Base-by-base conservation (phyloP, 1,140 invertebrate species). In the Danaus plexippus region DNA sequence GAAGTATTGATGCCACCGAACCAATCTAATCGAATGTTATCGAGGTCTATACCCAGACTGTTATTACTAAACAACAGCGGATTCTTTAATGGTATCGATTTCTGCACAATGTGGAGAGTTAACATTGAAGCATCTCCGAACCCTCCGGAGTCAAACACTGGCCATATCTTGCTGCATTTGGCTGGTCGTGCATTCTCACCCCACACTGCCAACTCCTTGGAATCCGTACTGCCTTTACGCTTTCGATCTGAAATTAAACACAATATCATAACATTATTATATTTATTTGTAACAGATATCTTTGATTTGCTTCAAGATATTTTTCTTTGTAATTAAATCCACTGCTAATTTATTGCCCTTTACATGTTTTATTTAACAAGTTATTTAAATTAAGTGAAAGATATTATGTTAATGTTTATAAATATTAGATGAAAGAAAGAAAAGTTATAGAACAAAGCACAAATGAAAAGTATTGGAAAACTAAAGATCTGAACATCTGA, bases 61-160 rank as follows among this genome's bases (percentile, higher is more conserved):
- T 58, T 8, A 7, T 67, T 48, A 3, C 49, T 52, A n/a, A 67
- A 50, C 52, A 69, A 80, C 9, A 87, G 69, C 15, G 81, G 76
- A 22, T 87, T 84, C 9, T 64, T 61, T 9, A 56, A 5, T 0
- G 67, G 57, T 12, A 64, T 63, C 8, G 71, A 45, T 46, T 75
- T 82, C 15, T 77, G 71, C 18, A 72, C 7, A 1, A 81, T 64
- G 9, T 83, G 72, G 1, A 84, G 60, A 2, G 69, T 82, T 4
- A 85, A 45, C 5, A 82, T 62, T 1, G 71, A 52, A 0, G 75
- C 67, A n/a, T 80, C 67, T 8, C 82, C 80, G 42, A 76, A 88
- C 64, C 87, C 86, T 80, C 87, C 87, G 1, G 87, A 87, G 46
- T 88, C 87, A 48, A 88, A 88, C 0, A 88, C 86, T 7, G 84